These are phyloP conservation scores for Caenorhabditis angaria DNA, from an alignment of 2,888 invertebrate genomes.

Conservation along the genomic window DNA sequence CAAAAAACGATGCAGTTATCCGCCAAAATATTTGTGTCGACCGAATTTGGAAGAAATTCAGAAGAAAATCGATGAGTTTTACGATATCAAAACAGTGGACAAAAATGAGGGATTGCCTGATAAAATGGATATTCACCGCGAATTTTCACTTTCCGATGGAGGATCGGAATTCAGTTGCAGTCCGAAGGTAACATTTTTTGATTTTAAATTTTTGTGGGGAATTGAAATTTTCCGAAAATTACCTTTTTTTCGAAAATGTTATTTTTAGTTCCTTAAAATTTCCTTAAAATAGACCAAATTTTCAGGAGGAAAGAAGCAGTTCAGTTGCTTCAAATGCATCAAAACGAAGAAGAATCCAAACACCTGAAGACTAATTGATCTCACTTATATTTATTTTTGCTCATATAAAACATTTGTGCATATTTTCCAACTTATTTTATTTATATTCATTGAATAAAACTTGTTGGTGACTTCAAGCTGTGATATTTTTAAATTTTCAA, in stretches of 20 bases:
- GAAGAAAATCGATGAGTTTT: slow-evolving; percentile 21
- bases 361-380: slow-evolving; percentile 7
- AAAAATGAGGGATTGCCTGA: slow-evolving; percentile 25
- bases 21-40: slow-evolving; percentile 27
- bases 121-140: slow-evolving; percentile 5
- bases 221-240: background rate
- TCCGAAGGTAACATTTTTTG: background rate
- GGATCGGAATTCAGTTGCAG: background rate
- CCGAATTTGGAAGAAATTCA: slow-evolving; percentile 18
- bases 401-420: slow-evolving; percentile 1
- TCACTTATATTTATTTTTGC: slow-evolving; percentile 5
- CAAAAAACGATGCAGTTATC: slow-evolving; percentile 12
- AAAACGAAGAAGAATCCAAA: slow-evolving; percentile 3
- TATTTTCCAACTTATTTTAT: background rate
- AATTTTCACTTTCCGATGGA: slow-evolving; percentile 8
- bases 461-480: too few relatives aligned
- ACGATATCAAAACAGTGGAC: slow-evolving; percentile 19
- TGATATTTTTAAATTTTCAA: too few relatives aligned
- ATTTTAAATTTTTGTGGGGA: background rate
- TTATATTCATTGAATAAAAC: too few relatives aligned
- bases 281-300: background rate
- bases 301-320: slow-evolving; percentile 6
- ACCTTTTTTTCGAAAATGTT: background rate
- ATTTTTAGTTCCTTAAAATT: background rate
- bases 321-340: slow-evolving; percentile 8